Conservation (phyloP, 2,888 invertebrate genomes). For the Drosophila nigricruria region DNA sequence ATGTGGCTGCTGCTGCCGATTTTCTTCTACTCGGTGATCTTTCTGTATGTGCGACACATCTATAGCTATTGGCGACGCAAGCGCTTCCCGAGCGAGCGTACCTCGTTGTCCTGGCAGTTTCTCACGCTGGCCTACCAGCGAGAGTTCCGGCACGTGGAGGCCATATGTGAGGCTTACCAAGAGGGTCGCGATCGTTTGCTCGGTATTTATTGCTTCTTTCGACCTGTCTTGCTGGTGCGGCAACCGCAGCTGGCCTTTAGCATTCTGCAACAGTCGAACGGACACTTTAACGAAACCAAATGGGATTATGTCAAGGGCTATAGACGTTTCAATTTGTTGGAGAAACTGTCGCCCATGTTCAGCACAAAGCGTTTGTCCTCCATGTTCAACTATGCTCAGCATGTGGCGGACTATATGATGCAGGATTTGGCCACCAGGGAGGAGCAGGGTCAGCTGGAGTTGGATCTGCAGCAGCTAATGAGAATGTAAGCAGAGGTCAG, state of each 20-base stretch:
- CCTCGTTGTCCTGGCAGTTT: conserved; percentile 65
- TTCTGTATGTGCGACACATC: conserved; percentile 76
- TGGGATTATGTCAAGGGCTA: conserved; percentile 86
- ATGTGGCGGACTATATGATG: conserved; percentile 87
- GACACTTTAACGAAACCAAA: conserved; percentile 88
- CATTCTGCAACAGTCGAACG: conserved; percentile 88
- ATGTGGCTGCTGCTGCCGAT: conserved; percentile 83
- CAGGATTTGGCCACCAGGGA: conserved; percentile 81
- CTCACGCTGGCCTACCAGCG: conserved; percentile 70
- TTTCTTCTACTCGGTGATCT: conserved; percentile 66
- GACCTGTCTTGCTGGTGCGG: conserved; percentile 88
- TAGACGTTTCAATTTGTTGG: conserved; percentile 88
- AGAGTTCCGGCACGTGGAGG: conserved; percentile 79
- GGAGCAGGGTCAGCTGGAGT: conserved; percentile 63
- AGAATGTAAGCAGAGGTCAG: conserved; percentile 66
- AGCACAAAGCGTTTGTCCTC: conserved; percentile 88
- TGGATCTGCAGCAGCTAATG: conserved; percentile 74
- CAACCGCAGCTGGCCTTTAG: conserved; percentile 88
- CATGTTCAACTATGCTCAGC: conserved; percentile 88
- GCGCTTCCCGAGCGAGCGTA: conserved; percentile 78
- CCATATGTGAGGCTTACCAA: conserved; percentile 74
- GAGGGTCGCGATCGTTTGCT: conserved; percentile 84
- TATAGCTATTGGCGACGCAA: conserved; percentile 82
- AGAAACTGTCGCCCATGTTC: conserved; percentile 89
- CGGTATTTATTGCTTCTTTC: conserved; percentile 89